Conservation (phyloP, 2,797 vertebrate species). For the Lepus townsendii region DNA sequence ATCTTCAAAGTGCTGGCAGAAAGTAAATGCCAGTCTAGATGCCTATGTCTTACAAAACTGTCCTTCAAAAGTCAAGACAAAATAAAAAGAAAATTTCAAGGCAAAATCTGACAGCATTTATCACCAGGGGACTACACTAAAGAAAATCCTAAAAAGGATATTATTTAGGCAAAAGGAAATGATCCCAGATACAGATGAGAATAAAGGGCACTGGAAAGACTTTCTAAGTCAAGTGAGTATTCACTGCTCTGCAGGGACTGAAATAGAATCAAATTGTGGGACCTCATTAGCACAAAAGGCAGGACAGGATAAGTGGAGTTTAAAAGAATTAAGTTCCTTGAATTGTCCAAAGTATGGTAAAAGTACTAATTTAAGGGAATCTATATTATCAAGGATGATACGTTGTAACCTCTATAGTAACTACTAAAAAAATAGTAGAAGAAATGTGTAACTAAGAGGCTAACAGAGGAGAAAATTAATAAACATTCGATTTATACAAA, state of each 20-base stretch:
- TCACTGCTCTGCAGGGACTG: background rate
- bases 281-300: background rate
- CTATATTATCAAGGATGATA: background rate
- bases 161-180: constrained; percentile 3
- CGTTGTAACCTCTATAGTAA: background rate
- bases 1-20: background rate
- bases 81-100: background rate
- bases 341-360: background rate
- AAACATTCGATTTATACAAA: constrained; percentile 1
- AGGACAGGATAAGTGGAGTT: background rate
- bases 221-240: background rate
- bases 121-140: background rate
- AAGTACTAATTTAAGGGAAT: constrained; percentile 8
- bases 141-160: background rate
- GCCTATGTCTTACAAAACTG: background rate
- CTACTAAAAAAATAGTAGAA: background rate
- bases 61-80: background rate
- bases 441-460: background rate
- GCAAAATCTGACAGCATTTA: background rate
- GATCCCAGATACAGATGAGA: background rate
- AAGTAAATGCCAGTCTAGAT: background rate
- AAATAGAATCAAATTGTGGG: background rate
- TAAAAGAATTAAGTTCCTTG: background rate
- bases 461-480: background rate
- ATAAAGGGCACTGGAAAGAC: background rate